These are phyloP conservation scores for Heliconius congener DNA, from an alignment of 1,140 invertebrate species.

Conservation along the genomic window DNA sequence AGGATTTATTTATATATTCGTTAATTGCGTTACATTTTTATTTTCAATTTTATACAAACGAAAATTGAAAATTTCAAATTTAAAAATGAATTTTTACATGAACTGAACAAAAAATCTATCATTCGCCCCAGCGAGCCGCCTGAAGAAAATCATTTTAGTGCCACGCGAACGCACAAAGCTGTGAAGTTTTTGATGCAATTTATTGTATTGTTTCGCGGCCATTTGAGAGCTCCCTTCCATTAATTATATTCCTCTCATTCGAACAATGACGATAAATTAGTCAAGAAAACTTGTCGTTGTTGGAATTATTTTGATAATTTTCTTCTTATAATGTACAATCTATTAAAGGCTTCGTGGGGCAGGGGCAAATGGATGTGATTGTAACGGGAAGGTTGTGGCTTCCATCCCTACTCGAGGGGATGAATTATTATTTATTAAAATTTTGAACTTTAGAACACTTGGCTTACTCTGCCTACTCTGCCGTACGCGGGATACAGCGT, in stretches of 20 bases:
- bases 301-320: background rate
- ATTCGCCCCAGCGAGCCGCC: conserved; percentile 1
- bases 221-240: conserved; percentile 17
- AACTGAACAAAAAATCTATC: conserved; percentile 10
- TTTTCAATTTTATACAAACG: background rate
- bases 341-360: too few relatives aligned
- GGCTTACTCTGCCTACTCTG: too few relatives aligned
- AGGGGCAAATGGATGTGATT: too few relatives aligned
- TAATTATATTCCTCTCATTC: conserved; percentile 24
- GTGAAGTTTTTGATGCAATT: conserved; percentile 29
- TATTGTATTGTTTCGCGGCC: conserved; percentile 25
- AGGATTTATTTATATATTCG: too few relatives aligned
- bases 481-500: too few relatives aligned
- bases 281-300: background rate
- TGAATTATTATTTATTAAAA: too few relatives aligned
- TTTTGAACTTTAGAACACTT: too few relatives aligned
- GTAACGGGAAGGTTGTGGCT: too few relatives aligned
- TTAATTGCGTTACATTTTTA: too few relatives aligned
- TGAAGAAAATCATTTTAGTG: conserved; percentile 17
- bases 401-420: too few relatives aligned
- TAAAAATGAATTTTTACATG: background rate
- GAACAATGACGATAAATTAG: background rate
- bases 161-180: conserved; percentile 18
- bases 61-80: background rate
- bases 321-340: background rate